These are phyloP conservation scores for Oryzias javanicus DNA, from an alignment of 2,113 vertebrate genomes.

Conservation along the genomic window DNA sequence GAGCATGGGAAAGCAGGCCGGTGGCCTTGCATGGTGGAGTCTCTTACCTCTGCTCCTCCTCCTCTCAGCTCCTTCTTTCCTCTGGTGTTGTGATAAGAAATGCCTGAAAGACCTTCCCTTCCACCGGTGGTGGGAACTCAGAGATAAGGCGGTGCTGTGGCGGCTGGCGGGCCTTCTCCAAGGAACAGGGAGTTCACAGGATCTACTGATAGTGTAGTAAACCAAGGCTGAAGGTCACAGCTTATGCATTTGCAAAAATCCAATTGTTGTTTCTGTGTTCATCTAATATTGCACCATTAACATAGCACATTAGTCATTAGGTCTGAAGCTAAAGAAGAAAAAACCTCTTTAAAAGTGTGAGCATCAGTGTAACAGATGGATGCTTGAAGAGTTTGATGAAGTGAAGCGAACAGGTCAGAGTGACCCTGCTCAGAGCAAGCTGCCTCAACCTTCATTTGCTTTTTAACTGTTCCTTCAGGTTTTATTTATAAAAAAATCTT, in stretches of 20 bases:
- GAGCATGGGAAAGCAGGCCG: conserved; percentile 43
- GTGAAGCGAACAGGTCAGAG: conserved; percentile 39
- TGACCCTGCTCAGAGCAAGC: conserved; percentile 29
- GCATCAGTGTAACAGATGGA: conserved; percentile 2
- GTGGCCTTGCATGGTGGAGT: conserved; percentile 37
- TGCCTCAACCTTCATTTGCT: conserved; percentile 21
- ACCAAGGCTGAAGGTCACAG: conserved; percentile 45
- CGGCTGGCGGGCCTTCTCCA: conserved; percentile 60
- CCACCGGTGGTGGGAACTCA: conserved; percentile 52
- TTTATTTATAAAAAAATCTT: background rate
- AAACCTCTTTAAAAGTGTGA: conserved; percentile 22
- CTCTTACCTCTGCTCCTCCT: conserved; percentile 34
- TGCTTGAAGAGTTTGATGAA: conserved; percentile 36
- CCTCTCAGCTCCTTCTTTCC: conserved; percentile 26
- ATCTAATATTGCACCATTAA: background rate
- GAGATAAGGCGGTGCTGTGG: conserved; percentile 55
- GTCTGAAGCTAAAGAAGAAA: conserved; percentile 5
- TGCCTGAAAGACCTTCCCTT: conserved; percentile 64
- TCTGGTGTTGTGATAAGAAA: conserved; percentile 56
- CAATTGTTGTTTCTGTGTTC: conserved; percentile 8
- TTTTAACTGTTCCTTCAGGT: background rate
- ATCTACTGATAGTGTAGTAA: conserved; percentile 52
- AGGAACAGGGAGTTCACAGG: conserved; percentile 71
- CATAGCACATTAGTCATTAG: conserved; percentile 24
- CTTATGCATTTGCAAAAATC: conserved; percentile 2